A percentile compares a stretch with the other conserved stretches of the same genome.
These are phyloP conservation scores for Miltochrista miniata DNA, from an alignment of 2,888 invertebrate species.

Conservation along the genomic window DNA sequence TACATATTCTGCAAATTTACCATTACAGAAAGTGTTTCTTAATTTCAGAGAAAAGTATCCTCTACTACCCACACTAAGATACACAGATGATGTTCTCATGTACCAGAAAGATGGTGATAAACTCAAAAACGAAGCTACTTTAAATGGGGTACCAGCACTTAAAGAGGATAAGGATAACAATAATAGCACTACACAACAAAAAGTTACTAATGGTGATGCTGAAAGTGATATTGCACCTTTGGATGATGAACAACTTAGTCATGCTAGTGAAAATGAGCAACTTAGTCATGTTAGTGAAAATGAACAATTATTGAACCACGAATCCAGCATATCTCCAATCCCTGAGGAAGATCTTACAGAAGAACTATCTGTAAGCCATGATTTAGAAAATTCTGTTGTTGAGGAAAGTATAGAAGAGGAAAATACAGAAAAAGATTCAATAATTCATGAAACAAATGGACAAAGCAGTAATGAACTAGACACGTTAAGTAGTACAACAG, in stretches of 20 bases:
- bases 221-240: constrained; percentile 9
- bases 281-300: constrained; percentile 11
- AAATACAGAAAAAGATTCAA: neutral
- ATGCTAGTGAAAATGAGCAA: constrained; percentile 14
- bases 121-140: constrained; percentile 7
- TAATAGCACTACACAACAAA: constrained; percentile 18
- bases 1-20: neutral
- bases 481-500: constrained; percentile 10
- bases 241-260: constrained; percentile 17
- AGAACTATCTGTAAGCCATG: constrained; percentile 2
- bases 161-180: constrained; percentile 17
- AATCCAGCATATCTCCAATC: constrained; percentile 8
- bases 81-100: constrained; percentile 42
- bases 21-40: neutral
- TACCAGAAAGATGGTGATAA: constrained; percentile 28
- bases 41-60: constrained; percentile 55
- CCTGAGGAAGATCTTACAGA: constrained; percentile 16
- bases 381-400: constrained; percentile 7
- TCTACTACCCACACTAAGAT: constrained; percentile 40
- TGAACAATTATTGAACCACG: constrained; percentile 7
- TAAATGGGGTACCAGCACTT: constrained; percentile 27
- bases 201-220: constrained; percentile 6
- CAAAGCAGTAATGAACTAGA: constrained; percentile 21
- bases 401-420: constrained; percentile 9
- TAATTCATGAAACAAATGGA: neutral